A percentile compares a stretch with the other conserved stretches of the same genome.
Conservation (phyloP, 2,888 invertebrate genomes). For the Leucophenga maculata region DNA sequence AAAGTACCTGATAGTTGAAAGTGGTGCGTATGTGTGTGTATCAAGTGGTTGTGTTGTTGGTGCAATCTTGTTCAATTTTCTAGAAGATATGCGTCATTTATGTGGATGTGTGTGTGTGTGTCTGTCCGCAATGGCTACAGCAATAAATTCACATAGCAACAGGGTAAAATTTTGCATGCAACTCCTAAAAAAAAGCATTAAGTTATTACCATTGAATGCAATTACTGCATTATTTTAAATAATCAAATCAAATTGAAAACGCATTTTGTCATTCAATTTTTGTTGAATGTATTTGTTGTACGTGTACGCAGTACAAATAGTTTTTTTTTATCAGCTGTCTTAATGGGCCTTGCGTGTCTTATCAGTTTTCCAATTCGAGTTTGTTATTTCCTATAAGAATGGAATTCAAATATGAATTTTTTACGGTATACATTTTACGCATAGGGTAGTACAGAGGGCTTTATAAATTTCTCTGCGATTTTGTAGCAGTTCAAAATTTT, state of each 20-base stretch:
- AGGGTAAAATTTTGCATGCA: conserved; percentile 24
- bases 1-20: conserved; percentile 49
- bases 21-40: conserved; percentile 16
- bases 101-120: conserved; percentile 32
- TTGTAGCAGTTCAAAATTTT: too few species aligned
- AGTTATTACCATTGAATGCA: neutral
- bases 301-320: conserved; percentile 36
- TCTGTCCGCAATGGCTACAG: conserved; percentile 31
- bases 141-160: conserved; percentile 44
- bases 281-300: neutral
- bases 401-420: neutral
- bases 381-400: neutral
- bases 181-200: neutral
- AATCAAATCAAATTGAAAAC: too few species aligned
- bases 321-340: too few species aligned
- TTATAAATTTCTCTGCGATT: too few species aligned
- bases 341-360: conserved; percentile 11
- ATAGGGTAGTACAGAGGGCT: too few species aligned
- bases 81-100: conserved; percentile 42
- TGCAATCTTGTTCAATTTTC: conserved; percentile 35
- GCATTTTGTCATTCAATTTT: too few species aligned
- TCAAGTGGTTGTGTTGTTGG: conserved; percentile 38
- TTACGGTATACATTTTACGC: too few species aligned
- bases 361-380: neutral
- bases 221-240: too few species aligned